These are phyloP conservation scores for Myxocyprinus asiaticus DNA, from an alignment of 2,113 vertebrate genomes.

Conservation along the genomic window DNA sequence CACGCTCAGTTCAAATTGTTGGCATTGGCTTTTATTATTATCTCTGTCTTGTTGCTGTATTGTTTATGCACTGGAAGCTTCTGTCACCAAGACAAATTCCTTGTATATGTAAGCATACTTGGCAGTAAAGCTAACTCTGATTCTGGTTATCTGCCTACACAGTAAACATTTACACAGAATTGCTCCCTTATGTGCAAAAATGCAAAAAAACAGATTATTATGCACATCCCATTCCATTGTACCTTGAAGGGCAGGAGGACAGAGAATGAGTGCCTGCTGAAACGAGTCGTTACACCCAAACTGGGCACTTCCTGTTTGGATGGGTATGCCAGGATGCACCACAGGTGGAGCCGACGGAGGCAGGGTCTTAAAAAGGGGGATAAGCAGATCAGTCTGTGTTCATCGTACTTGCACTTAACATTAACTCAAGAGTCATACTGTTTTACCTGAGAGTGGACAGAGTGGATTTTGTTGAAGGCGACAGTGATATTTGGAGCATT, in stretches of 20 bases:
- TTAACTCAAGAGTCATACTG: neutral
- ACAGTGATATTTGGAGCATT: conserved; percentile 79
- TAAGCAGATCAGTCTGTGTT: neutral
- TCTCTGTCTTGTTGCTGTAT: no score
- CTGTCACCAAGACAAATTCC: no score
- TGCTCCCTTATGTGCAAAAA: neutral
- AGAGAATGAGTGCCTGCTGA: conserved; percentile 92
- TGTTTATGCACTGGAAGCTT: no score
- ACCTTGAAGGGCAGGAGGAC: conserved; percentile 92
- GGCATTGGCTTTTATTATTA: neutral
- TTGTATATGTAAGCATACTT: no score
- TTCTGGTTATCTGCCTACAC: no score
- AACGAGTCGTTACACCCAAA: conserved; percentile 94
- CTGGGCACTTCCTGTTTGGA: conserved; percentile 87
- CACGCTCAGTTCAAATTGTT: neutral
- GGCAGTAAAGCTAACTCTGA: no score
- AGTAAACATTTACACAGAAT: neutral
- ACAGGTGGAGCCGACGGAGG: conserved; percentile 85
- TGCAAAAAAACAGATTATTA: neutral
- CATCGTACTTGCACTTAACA: no score
- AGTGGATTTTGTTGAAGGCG: conserved; percentile 87
- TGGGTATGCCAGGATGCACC: conserved; percentile 89
- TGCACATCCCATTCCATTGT: neutral
- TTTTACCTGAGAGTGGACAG: conserved; percentile 87
- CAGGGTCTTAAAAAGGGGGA: conserved; percentile 72